A percentile compares a stretch with the other conserved stretches of the same genome.
Evolutionary conservation across 2,113 vertebrate species (phyloP).

Genomic region (Zosterops pallidus): DNA sequence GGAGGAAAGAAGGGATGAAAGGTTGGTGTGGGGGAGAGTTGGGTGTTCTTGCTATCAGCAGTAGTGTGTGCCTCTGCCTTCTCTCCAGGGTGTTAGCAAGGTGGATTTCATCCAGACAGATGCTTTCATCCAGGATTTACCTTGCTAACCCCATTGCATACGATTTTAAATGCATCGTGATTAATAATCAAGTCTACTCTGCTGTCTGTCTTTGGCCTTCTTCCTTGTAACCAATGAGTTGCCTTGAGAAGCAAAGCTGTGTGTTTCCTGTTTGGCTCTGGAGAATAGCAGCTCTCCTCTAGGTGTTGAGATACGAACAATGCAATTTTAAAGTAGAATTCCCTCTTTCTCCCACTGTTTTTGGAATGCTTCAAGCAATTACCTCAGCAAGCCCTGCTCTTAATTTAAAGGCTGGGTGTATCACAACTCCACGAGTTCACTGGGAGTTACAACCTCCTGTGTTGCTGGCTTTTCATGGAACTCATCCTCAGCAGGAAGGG

Average conservation of each 20-base stretch:
- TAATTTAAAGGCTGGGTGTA: not conserved
- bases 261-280: not conserved
- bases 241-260: not conserved
- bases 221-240: not conserved
- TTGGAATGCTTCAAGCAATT: not conserved
- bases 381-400: not conserved
- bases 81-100: not conserved
- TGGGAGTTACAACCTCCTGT: not conserved
- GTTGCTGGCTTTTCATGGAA: not conserved
- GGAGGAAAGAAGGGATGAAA: not conserved
- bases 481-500: not conserved
- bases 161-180: not conserved
- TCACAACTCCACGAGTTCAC: not conserved
- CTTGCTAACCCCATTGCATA: not conserved
- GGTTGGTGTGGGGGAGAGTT: accelerated
- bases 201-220: not conserved
- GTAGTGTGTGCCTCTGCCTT: not conserved
- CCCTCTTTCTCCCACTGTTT: not conserved
- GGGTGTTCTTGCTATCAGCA: not conserved
- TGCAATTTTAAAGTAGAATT: not conserved
- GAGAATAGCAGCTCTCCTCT: not conserved
- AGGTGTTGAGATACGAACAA: not conserved
- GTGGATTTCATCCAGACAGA: not conserved
- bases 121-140: not conserved
- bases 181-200: not conserved